phyloP scores from a whole-genome alignment of 2,113 vertebrate species.

The Carettochelys insculpta region DNA sequence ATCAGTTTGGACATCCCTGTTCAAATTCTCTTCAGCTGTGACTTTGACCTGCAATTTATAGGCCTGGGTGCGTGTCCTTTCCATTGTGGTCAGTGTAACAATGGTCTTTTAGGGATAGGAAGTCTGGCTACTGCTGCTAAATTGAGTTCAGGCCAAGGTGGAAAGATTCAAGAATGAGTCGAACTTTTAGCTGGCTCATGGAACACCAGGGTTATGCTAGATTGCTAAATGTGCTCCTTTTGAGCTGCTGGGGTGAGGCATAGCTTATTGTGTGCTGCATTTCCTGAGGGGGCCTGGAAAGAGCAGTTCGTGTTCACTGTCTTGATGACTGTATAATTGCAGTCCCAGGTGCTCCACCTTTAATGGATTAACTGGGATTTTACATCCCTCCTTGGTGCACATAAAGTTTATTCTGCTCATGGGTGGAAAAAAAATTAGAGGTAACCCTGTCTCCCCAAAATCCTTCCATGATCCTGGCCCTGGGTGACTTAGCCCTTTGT shows the following conservation, averaged over 20 bases:
- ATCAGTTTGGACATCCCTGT: neutral
- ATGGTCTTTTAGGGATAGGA: neutral
- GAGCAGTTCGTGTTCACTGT: neutral
- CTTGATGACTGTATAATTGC: too few species aligned
- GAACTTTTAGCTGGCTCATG: neutral
- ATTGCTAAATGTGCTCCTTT: neutral
- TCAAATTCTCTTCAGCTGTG: neutral
- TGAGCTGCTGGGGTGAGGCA: neutral
- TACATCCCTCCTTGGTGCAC: too few species aligned
- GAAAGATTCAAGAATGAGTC: neutral
- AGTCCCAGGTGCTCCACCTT: too few species aligned
- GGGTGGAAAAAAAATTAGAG: too few species aligned
- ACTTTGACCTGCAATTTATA: neutral
- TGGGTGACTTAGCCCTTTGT: fast-evolving
- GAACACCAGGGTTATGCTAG: neutral
- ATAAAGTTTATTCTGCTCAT: too few species aligned
- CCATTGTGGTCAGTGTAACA: neutral
- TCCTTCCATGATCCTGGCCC: neutral
- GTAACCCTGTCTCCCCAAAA: neutral
- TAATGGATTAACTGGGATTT: too few species aligned
- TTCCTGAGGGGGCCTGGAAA: neutral
- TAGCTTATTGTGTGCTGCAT: neutral
- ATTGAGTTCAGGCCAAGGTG: neutral
- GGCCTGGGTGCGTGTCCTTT: neutral
- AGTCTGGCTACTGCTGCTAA: neutral